Evolutionary conservation across 2,797 vertebrate species (phyloP), one percentile per base, ranked within the genome.

Genomic region (Arremon aurantiirostris): DNA sequence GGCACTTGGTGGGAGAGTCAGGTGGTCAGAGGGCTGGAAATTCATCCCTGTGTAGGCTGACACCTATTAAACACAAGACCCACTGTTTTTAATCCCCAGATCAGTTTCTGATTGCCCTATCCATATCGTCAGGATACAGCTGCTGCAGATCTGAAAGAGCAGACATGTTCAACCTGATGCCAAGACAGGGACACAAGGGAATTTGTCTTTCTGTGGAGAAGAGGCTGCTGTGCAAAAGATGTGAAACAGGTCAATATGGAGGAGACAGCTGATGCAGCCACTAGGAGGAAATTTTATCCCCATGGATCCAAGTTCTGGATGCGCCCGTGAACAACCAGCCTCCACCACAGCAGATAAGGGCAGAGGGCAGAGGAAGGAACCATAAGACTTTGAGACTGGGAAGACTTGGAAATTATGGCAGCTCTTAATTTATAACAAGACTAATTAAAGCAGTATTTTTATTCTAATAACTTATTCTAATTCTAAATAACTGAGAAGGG

Each of bases 1-100:
- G 1, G 28, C 61, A 56, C 22, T 86, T 60, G 50, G 41, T 70
- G 47, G 22, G 66, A 84, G 20, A 35, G 52, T 82, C 88, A 94
- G 94, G 70, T 95, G 91, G 80, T 64, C 77, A 77, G 52, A 84
- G n/a, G 70, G n/a, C 20, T 82, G 49, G 85, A 93, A 96, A 82
- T 16, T 61, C 63, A 82, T 63, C 52, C 47, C 12, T 3, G 4
- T 37, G 95, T 92, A 61, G 82, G 85, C 1, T 4, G 10, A 11
- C 41, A 90, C 60, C 42, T 59, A 76, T 35, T 60, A 91, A 88
- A 90, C 8, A 63, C 32, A 52, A 84, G 30, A 11, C 8, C n/a
- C 41, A 26, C 61, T 47, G 35, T 1, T 50, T 78, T 66, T 53
- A 84, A 84, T 80, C 49, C 63, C 56, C 12, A 17, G 82, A 86